Evolutionary conservation across 2,888 invertebrate genomes (phyloP).

Genomic region (Melinopterus prodromus): DNA sequence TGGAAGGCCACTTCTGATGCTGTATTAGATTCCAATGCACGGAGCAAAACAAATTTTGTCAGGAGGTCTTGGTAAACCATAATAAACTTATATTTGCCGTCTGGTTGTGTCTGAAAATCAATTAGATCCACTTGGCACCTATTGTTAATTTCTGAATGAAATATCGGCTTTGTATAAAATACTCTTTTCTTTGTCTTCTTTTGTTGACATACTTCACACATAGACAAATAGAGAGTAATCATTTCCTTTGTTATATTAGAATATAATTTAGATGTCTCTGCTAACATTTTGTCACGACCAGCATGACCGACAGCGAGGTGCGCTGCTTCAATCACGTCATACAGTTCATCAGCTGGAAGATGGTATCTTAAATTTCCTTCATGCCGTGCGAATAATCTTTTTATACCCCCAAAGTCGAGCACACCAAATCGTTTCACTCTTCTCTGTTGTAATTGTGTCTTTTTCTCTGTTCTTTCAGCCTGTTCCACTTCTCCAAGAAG

Average conservation of each 20-base stretch:
- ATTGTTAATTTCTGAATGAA: conserved; percentile 30
- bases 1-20: no score
- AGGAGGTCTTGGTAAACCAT: no score
- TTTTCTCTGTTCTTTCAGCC: background rate
- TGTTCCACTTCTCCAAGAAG: background rate
- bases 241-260: conserved; percentile 34
- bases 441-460: conserved; percentile 10
- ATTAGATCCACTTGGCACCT: conserved; percentile 56
- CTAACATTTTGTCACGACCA: conserved; percentile 23
- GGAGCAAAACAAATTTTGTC: no score
- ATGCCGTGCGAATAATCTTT: background rate
- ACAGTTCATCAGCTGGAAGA: conserved; percentile 14
- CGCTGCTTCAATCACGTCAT: conserved; percentile 8
- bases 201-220: conserved; percentile 27
- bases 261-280: conserved; percentile 32
- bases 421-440: conserved; percentile 10
- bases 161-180: conserved; percentile 41
- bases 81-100: no score
- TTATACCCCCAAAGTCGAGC: background rate
- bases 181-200: conserved; percentile 34
- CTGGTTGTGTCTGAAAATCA: conserved; percentile 47
- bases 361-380: conserved; percentile 8
- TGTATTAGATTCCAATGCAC: no score
- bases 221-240: conserved; percentile 20
- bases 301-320: conserved; percentile 6